A percentile compares a stretch with the other conserved stretches of the same genome.
Evolutionary conservation across 2,113 vertebrate genomes (phyloP).

Genomic region (Odocoileus hemionus): DNA sequence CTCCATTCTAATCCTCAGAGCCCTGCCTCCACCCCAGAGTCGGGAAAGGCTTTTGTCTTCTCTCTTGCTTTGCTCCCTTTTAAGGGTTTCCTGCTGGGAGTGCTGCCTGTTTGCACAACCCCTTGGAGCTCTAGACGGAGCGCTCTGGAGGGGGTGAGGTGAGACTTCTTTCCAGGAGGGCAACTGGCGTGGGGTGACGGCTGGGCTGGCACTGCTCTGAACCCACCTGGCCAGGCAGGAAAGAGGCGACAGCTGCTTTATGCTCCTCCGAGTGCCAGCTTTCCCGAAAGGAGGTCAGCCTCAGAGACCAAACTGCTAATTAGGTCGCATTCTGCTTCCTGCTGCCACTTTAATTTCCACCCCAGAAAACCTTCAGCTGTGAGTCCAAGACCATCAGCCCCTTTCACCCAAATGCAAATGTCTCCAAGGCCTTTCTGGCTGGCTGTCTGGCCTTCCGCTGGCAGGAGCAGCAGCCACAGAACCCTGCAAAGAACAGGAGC

Average conservation of each 20-base stretch:
- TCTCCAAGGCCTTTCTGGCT: conserved; percentile 31
- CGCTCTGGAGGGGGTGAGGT: not conserved
- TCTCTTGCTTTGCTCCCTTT: not conserved
- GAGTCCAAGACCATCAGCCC: conserved; percentile 73
- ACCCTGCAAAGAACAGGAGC: not conserved
- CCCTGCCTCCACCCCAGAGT: not conserved
- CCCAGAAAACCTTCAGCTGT: conserved; percentile 79
- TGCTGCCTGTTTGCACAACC: conserved; percentile 16
- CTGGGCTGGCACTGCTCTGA: conserved; percentile 49
- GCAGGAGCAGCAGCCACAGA: not conserved
- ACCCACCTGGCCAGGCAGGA: conserved; percentile 69
- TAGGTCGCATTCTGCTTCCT: conserved; percentile 82
- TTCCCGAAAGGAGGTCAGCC: conserved; percentile 78
- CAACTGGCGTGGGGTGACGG: conserved; percentile 25
- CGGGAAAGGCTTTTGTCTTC: conserved; percentile 29
- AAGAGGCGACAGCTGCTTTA: conserved; percentile 73
- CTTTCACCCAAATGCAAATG: conserved; percentile 61
- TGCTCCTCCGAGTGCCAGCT: conserved; percentile 75
- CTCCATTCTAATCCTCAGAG: not conserved
- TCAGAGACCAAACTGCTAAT: conserved; percentile 82
- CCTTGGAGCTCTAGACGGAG: not conserved
- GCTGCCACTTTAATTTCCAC: conserved; percentile 83
- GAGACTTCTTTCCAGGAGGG: conserved; percentile 12
- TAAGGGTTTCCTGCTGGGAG: conserved; percentile 4
- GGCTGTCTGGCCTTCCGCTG: not conserved